Conservation (phyloP, 2,888 invertebrate species). For the Oscheius onirici region DNA sequence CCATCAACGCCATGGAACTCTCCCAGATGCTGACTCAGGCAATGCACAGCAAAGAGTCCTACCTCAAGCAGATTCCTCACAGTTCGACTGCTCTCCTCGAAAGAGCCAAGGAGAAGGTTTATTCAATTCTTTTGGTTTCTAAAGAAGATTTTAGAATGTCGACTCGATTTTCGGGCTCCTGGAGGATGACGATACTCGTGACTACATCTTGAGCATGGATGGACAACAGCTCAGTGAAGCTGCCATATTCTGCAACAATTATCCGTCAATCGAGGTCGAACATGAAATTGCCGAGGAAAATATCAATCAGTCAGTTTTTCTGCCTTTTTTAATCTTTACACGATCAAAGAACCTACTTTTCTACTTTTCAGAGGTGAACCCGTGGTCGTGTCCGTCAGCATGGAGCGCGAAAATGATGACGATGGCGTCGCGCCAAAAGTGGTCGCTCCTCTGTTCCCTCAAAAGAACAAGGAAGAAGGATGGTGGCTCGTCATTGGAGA, state of each 20-base stretch:
- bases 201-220: slow-evolving; percentile 79
- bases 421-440: slow-evolving; percentile 83
- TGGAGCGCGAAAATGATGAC: slow-evolving; percentile 96
- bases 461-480: slow-evolving; percentile 78
- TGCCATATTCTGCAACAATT: slow-evolving; percentile 96
- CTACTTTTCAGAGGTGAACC: slow-evolving; percentile 81
- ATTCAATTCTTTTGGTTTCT: neutral
- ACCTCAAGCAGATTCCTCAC: slow-evolving; percentile 94
- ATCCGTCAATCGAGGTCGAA: slow-evolving; percentile 95
- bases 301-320: slow-evolving; percentile 73
- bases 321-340: slow-evolving; percentile 1
- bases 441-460: slow-evolving; percentile 96
- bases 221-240: slow-evolving; percentile 95
- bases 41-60: slow-evolving; percentile 98
- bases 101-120: slow-evolving; percentile 87
- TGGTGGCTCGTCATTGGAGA: slow-evolving; percentile 99
- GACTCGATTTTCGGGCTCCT: slow-evolving; percentile 95
- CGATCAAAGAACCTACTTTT: too few relatives aligned
- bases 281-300: slow-evolving; percentile 87
- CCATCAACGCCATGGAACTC: slow-evolving; percentile 98
- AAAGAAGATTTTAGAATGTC: slow-evolving; percentile 74
- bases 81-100: slow-evolving; percentile 88
- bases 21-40: slow-evolving; percentile 99
- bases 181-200: slow-evolving; percentile 84
- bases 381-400: slow-evolving; percentile 87